Evolutionary conservation across 2,113 vertebrate species (phyloP).

Genomic region (Mungos mungo): DNA sequence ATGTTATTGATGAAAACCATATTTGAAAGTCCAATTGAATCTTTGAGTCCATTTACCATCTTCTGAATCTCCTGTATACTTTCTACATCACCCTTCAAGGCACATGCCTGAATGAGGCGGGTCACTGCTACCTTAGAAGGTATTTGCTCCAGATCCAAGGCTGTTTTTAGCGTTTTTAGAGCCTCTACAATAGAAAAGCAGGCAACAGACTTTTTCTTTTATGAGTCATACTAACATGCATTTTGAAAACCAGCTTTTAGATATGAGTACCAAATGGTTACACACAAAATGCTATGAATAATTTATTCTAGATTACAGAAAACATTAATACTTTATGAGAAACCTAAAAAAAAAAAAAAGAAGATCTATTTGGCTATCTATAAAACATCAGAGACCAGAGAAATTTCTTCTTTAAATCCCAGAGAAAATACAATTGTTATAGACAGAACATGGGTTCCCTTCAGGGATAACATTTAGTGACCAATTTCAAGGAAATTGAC

Average conservation of each 20-base stretch:
- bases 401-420: background rate
- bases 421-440: background rate
- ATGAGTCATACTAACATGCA: background rate
- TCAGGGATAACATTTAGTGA: background rate
- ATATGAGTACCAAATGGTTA: background rate
- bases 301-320: slow-evolving; percentile 49
- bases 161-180: slow-evolving; percentile 80
- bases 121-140: slow-evolving; percentile 83
- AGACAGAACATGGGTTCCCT: background rate
- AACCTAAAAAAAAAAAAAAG: background rate
- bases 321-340: slow-evolving; percentile 59
- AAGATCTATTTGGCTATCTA: background rate
- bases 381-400: background rate
- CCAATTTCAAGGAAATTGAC: background rate
- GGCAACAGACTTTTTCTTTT: background rate
- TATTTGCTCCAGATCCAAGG: slow-evolving; percentile 80
- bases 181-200: slow-evolving; percentile 84
- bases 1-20: slow-evolving; percentile 91
- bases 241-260: slow-evolving; percentile 52
- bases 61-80: slow-evolving; percentile 86
- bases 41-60: slow-evolving; percentile 75
- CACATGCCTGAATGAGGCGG: slow-evolving; percentile 86
- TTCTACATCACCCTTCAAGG: slow-evolving; percentile 84
- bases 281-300: slow-evolving; percentile 27
- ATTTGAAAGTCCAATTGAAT: slow-evolving; percentile 78